Base-by-base conservation (phyloP, 2,113 vertebrate genomes). In the Rhinogobius similis region DNA sequence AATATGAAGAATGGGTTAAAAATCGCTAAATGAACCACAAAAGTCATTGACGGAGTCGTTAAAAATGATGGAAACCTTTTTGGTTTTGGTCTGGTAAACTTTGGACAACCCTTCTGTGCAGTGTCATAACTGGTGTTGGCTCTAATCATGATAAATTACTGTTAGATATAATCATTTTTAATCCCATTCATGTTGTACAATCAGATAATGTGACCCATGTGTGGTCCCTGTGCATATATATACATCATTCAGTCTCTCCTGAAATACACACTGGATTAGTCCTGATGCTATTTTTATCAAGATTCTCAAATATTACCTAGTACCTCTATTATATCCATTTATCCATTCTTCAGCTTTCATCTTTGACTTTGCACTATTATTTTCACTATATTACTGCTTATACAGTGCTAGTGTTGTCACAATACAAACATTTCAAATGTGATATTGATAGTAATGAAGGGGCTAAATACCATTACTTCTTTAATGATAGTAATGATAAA, bases 21-120 rank as follows among this genome's bases (percentile, higher is more conserved):
- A 23, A 41, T 62, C n/a, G 23, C 62, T 64, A 13, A 77, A 61
- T 8, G 32, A 44, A 38, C n/a, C 38, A 48, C 11, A 20, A 32
- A 11, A 29, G 38, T 21, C 36, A 9, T 70, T 39, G 74, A 10
- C 61, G 32, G 62, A 79, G 65, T 16, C 12, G 3, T 23, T 62
- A 65, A 32, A 61, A 67, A 46, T 13, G 27, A 68, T 41, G 2
- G 7, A 29, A 38, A n/a, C 5, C 21, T 63, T 43, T 43, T 38
- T 58, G 55, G 29, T n/a, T 29, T 36, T 20, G 18, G 29, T 36
- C 20, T 11, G 27, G 29, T 61, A 11, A 61, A 61, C 29, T 61
- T n/a, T 38, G 18, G 32, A 61, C 29, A n/a, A n/a, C 29, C 29
- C 58, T 36, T 61, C 58, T 36, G 58, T 36, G 8, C 29, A 12